A percentile compares a stretch with the other conserved stretches of the same genome.
phyloP scores from a whole-genome alignment of 2,888 invertebrate genomes.

The Lasioglossum zephyrum region DNA sequence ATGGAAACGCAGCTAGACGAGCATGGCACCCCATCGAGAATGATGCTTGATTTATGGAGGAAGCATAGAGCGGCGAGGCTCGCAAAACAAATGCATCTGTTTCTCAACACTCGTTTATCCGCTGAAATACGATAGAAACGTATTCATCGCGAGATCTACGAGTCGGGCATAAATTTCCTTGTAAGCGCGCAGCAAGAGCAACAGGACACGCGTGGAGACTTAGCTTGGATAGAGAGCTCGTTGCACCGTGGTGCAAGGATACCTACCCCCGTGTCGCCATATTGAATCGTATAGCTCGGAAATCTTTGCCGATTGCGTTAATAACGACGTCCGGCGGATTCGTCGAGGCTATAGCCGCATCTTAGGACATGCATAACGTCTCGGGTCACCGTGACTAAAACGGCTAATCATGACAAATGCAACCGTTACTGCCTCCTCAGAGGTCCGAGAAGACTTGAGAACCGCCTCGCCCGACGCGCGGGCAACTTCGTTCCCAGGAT shows the following conservation, averaged over 20 bases:
- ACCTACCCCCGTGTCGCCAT: background rate
- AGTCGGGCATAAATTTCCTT: conserved; percentile 23
- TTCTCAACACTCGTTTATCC: conserved; percentile 9
- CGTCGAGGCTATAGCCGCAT: conserved; percentile 50
- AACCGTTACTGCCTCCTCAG: conserved; percentile 71
- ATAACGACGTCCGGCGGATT: conserved; percentile 64
- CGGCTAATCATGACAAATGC: conserved; percentile 83
- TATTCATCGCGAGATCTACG: conserved; percentile 2
- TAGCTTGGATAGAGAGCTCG: conserved; percentile 4
- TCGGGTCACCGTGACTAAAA: conserved; percentile 81
- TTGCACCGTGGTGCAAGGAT: background rate
- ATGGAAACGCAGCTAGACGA: background rate
- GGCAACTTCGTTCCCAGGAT: conserved; percentile 41
- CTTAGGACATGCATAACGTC: conserved; percentile 71
- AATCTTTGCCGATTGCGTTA: conserved; percentile 59
- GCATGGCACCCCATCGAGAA: background rate
- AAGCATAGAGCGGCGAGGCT: background rate
- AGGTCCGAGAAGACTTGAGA: conserved; percentile 57
- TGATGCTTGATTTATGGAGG: background rate
- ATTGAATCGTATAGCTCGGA: conserved; percentile 28
- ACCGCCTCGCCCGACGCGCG: conserved; percentile 40
- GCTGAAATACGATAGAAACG: conserved; percentile 9
- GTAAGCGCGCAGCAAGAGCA: conserved; percentile 24
- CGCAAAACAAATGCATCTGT: background rate
- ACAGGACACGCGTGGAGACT: background rate